Evolutionary conservation across 2,888 invertebrate species (phyloP).

Genomic region (Hydropsyche betteni): DNA sequence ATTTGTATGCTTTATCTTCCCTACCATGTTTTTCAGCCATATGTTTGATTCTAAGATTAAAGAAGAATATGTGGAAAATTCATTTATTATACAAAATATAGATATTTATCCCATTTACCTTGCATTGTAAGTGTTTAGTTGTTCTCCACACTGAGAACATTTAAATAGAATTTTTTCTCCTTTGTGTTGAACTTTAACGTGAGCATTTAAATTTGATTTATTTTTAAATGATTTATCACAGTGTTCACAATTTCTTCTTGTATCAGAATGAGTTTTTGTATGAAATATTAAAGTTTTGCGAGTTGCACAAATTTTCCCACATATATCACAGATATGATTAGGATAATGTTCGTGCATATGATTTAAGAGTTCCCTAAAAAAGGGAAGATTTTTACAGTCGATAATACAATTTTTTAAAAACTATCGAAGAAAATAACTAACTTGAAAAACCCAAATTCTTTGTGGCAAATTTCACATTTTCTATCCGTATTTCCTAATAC

Average conservation of each 20-base stretch:
- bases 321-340: conserved; percentile 50
- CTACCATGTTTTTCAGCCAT: conserved; percentile 46
- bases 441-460: conserved; percentile 50
- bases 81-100: too few species aligned
- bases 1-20: conserved; percentile 50
- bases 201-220: conserved; percentile 45
- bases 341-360: conserved; percentile 51
- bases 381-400: neutral
- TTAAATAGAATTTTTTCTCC: conserved; percentile 49
- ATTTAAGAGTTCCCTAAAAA: conserved; percentile 47
- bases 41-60: conserved; percentile 45
- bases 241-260: conserved; percentile 42
- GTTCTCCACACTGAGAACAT: conserved; percentile 46
- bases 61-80: neutral
- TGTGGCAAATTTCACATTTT: conserved; percentile 48
- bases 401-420: too few species aligned
- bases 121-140: conserved; percentile 47
- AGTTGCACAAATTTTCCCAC: conserved; percentile 50
- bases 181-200: conserved; percentile 47
- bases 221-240: conserved; percentile 50
- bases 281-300: conserved; percentile 47
- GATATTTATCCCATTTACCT: conserved; percentile 36
- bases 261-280: conserved; percentile 45
- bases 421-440: conserved; percentile 8
- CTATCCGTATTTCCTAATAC: conserved; percentile 46